These are phyloP conservation scores for Xiphophorus hellerii DNA, from an alignment of 2,113 vertebrate genomes.

Conservation along the genomic window DNA sequence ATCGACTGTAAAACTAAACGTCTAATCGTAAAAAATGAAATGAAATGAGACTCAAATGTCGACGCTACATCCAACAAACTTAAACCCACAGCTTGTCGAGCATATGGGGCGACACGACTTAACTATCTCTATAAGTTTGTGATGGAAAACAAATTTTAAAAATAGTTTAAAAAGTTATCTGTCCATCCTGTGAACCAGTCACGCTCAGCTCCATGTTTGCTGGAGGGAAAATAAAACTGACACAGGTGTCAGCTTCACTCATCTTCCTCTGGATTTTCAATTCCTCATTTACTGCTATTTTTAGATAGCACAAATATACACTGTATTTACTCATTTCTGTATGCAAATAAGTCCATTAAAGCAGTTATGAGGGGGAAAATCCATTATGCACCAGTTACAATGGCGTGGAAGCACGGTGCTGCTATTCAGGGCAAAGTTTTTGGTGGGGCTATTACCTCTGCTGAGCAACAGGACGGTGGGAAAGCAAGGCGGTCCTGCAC, in stretches of 20 bases:
- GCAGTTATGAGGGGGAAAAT: conserved; percentile 55
- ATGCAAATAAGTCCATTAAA: conserved; percentile 75
- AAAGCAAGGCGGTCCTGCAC: conserved; percentile 22
- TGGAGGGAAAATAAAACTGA: conserved; percentile 55
- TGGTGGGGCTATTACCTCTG: conserved; percentile 49
- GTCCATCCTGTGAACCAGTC: conserved; percentile 38
- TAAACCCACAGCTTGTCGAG: conserved; percentile 17
- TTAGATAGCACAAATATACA: conserved; percentile 58
- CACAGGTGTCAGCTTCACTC: conserved; percentile 61
- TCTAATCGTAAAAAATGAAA: background rate
- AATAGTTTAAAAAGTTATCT: conserved; percentile 31
- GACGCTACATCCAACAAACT: background rate
- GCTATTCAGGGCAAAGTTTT: conserved; percentile 72
- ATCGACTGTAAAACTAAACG: no score
- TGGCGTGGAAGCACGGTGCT: conserved; percentile 20
- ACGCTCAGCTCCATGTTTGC: conserved; percentile 39
- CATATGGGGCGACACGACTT: conserved; percentile 5
- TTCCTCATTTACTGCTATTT: conserved; percentile 52
- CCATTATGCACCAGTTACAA: conserved; percentile 58
- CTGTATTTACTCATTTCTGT: conserved; percentile 71
- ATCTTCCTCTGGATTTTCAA: conserved; percentile 50
- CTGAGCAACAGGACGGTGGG: background rate
- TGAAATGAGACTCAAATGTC: background rate
- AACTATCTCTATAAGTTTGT: conserved; percentile 42
- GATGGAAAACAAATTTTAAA: background rate